These are phyloP conservation scores for Leptinotarsa texana DNA, from an alignment of 1,140 invertebrate genomes.

Conservation along the genomic window DNA sequence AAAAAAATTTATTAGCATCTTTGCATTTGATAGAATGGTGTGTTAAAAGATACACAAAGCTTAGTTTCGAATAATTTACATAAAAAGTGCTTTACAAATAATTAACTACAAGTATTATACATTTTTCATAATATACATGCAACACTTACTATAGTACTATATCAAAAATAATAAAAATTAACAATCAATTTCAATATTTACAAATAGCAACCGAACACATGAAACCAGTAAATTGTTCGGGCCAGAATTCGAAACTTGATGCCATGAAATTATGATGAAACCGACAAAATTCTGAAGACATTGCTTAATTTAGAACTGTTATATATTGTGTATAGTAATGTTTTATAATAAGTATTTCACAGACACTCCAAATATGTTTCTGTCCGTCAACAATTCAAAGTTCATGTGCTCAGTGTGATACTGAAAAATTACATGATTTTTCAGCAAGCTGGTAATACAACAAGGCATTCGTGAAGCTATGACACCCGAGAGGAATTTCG, in stretches of 20 bases:
- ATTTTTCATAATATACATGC: conserved; percentile 39
- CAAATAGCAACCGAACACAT: not conserved
- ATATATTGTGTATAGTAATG: no score
- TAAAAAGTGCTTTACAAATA: conserved; percentile 39
- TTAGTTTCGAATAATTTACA: conserved; percentile 36
- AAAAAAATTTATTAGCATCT: conserved; percentile 26
- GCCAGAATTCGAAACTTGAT: no score
- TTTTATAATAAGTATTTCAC: no score
- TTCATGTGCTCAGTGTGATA: not conserved
- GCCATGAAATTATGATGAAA: no score
- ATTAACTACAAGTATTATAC: conserved; percentile 35
- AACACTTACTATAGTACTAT: conserved; percentile 27
- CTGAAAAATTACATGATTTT: not conserved
- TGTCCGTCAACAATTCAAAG: not conserved
- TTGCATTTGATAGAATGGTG: conserved; percentile 32
- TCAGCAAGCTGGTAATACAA: not conserved
- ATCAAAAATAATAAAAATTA: conserved; percentile 23
- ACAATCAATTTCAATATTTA: conserved; percentile 25
- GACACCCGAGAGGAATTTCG: conserved; percentile 14
- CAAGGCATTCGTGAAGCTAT: not conserved
- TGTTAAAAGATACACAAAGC: conserved; percentile 39
- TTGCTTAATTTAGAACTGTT: no score
- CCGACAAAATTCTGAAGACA: no score
- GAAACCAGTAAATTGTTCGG: no score
- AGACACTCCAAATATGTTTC: no score